A percentile compares a stretch with the other conserved stretches of the same genome.
Evolutionary conservation across 2,113 vertebrate genomes (phyloP).

Genomic region (Poeciliopsis turrubarensis): DNA sequence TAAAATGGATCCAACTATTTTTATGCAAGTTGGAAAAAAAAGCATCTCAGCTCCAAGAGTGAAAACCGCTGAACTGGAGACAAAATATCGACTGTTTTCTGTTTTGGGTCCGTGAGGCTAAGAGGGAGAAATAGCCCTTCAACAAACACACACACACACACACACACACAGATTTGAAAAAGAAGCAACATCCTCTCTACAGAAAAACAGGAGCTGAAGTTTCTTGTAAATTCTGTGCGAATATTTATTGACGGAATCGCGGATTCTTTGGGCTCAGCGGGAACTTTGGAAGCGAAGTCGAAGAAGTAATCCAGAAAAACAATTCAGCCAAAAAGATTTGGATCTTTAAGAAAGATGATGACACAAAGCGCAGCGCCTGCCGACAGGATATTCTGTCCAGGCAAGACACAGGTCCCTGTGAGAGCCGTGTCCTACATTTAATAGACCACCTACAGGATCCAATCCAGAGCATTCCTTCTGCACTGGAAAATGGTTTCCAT

Average conservation of each 20-base stretch:
- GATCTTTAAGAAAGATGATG: background rate
- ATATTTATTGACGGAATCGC: background rate
- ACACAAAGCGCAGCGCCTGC: background rate
- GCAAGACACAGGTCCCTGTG: background rate
- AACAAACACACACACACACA: background rate
- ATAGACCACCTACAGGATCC: background rate
- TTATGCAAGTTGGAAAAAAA: background rate
- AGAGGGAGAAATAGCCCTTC: background rate
- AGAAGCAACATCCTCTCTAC: background rate
- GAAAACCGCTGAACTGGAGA: background rate
- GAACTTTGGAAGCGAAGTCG: background rate
- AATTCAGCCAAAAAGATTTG: background rate
- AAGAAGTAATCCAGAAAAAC: background rate
- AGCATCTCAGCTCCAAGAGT: background rate
- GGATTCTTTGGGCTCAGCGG: background rate
- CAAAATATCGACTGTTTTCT: background rate
- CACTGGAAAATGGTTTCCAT: too few species aligned
- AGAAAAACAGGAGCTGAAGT: background rate
- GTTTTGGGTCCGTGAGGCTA: background rate
- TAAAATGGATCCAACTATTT: background rate
- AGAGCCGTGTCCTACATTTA: background rate
- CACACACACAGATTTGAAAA: too few species aligned
- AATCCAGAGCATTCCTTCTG: background rate
- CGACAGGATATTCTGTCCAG: slow-evolving; percentile 1
- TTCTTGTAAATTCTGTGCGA: background rate